Base-by-base conservation (phyloP, 2,797 vertebrate genomes). In the Tangara arthus region DNA sequence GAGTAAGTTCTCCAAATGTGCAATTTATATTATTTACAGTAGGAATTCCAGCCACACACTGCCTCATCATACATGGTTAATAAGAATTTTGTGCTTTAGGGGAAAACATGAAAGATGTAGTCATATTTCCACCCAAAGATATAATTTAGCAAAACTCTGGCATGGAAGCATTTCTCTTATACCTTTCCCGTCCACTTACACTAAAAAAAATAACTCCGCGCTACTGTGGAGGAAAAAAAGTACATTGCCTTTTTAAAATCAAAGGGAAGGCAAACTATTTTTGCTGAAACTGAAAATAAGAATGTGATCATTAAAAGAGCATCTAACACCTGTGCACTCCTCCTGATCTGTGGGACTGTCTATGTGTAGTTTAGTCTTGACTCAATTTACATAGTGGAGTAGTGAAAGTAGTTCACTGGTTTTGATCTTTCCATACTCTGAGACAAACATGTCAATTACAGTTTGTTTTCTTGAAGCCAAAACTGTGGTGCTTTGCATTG, bases 361-460 rank as follows among this genome's bases (percentile, higher is more conserved):
- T 72, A 30, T 63, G 87, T 79, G 50, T 94, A 94, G 82, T 75
- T 82, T 44, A 81, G 72, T 86, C 57, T 71, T 22, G 30, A 34
- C 60, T 57, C 13, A 75, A 75, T 89, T 91, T 91, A 27, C 65
- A 44, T 81, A 85, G 56, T 1, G 11, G 19, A 89, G 32, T 69
- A 65, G 42, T 47, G 34, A 93, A 95, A 88, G 80, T 83, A 91
- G 72, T 94, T 93, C 90, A 64, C 57, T 70, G 55, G 46, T 93
- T 96, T 93, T 95, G 92, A 94, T 96, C 92, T 93, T 93, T 72
- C 72, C 26, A 12, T 71, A 57, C 32, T 77, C 56, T 30, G 42
- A 95, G 79, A 92, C 93, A 96, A 96, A 96, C 92, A 92, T 47
- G 93, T 93, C 94, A 97, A 96, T 95, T 97, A 91, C 59, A 81